Evolutionary conservation across 1,140 invertebrate species (phyloP).

Genomic region (Drosophila obscura): DNA sequence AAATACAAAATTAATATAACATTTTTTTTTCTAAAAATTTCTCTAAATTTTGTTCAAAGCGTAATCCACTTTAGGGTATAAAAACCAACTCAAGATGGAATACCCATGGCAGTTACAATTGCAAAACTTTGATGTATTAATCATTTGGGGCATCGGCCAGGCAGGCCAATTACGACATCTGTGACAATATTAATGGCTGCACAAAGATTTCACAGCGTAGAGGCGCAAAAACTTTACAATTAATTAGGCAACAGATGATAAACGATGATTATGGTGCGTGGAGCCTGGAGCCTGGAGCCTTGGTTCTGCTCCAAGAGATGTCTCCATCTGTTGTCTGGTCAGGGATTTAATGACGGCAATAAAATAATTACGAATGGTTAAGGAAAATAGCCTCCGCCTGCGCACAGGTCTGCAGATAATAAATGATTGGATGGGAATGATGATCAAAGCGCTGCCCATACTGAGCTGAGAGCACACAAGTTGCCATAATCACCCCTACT

Average conservation of each 20-base stretch:
- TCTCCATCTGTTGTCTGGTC: conserved; percentile 56
- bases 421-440: conserved; percentile 56
- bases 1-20: too few species aligned
- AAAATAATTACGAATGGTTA: conserved; percentile 55
- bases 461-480: not conserved
- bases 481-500: conserved; percentile 36
- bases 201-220: conserved; percentile 25
- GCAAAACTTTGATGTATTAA: conserved; percentile 71
- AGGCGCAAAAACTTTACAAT: conserved; percentile 68
- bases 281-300: not conserved
- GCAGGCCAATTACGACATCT: conserved; percentile 61
- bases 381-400: not conserved
- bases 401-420: conserved; percentile 43
- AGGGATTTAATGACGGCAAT: conserved; percentile 69
- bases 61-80: not conserved
- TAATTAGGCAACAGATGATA: conserved; percentile 75
- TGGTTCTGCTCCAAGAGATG: conserved; percentile 41
- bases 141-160: conserved; percentile 43
- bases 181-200: conserved; percentile 76
- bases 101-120: conserved; percentile 43
- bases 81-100: not conserved
- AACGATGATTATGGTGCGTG: conserved; percentile 73
- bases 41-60: not conserved
- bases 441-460: conserved; percentile 62
- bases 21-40: not conserved